phyloP scores from a whole-genome alignment of 1,140 invertebrate genomes.

The Semibalanus balanoides region DNA sequence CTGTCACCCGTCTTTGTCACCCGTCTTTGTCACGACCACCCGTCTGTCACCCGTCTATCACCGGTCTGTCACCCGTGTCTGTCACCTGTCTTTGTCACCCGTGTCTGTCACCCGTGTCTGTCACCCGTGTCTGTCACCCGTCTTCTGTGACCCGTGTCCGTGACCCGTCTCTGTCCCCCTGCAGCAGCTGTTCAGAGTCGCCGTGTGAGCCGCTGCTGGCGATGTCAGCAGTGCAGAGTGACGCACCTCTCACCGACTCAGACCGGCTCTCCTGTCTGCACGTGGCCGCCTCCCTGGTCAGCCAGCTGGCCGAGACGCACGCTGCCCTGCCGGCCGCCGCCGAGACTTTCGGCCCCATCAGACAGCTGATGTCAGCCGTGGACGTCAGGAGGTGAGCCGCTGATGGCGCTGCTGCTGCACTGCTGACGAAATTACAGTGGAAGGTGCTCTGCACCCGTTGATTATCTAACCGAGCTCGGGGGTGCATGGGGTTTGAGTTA shows the following conservation, averaged over 20 bases:
- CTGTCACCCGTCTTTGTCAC: too few species aligned
- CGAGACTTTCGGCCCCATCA: slow-evolving; percentile 6
- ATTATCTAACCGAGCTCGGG: too few species aligned
- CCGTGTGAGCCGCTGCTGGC: not conserved
- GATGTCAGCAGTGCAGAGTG: not conserved
- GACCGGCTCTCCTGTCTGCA: not conserved
- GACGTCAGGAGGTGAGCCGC: not conserved
- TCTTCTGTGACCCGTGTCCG: not conserved
- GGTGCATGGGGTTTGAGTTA: too few species aligned
- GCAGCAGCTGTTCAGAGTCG: not conserved
- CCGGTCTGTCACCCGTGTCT: too few species aligned
- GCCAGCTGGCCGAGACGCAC: slow-evolving; percentile 10
- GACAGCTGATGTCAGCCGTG: not conserved
- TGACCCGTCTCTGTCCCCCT: not conserved
- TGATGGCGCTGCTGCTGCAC: too few species aligned
- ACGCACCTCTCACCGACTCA: not conserved
- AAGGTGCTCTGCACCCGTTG: too few species aligned
- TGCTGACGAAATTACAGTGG: too few species aligned
- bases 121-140: not conserved
- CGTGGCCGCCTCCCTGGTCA: slow-evolving; percentile 4
- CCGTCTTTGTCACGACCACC: too few species aligned
- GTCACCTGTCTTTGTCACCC: too few species aligned
- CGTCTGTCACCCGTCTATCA: too few species aligned
- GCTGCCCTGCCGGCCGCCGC: slow-evolving; percentile 5
- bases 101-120: slow-evolving; percentile 3